These are phyloP conservation scores for Chaetodon trifasciatus DNA, from an alignment of 2,797 vertebrate genomes.

Conservation along the genomic window DNA sequence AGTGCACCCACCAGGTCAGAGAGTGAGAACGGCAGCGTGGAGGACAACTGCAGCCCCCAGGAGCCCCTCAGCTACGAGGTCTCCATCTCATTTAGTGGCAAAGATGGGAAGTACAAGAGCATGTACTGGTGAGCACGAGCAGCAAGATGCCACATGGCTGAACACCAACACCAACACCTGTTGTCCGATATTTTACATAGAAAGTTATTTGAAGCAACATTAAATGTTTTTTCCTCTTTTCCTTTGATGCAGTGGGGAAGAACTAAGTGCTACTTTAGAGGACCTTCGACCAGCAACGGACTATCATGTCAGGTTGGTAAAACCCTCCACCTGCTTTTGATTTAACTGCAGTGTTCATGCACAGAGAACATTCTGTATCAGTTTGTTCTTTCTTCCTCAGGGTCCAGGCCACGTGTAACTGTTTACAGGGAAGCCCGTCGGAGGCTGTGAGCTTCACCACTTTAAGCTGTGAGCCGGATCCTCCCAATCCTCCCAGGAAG, in stretches of 20 bases:
- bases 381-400: conserved; percentile 75
- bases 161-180: neutral
- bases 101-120: conserved; percentile 93
- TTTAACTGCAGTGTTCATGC: conserved; percentile 9
- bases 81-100: conserved; percentile 90
- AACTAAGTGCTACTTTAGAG: conserved; percentile 92
- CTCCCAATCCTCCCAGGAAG: conserved; percentile 92
- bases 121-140: conserved; percentile 87
- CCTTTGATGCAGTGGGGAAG: conserved; percentile 88
- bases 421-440: conserved; percentile 92
- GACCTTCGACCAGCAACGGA: conserved; percentile 96
- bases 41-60: conserved; percentile 64
- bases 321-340: neutral
- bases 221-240: neutral
- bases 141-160: neutral
- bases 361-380: conserved; percentile 25
- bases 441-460: conserved; percentile 95
- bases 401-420: conserved; percentile 91
- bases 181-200: neutral
- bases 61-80: conserved; percentile 91
- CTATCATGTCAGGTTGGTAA: conserved; percentile 91
- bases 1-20: conserved; percentile 85
- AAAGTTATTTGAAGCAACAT: neutral
- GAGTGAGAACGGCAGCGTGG: conserved; percentile 80
- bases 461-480: conserved; percentile 93